These are phyloP conservation scores for Siniperca chuatsi DNA, from an alignment of 2,113 vertebrate species.

Conservation along the genomic window DNA sequence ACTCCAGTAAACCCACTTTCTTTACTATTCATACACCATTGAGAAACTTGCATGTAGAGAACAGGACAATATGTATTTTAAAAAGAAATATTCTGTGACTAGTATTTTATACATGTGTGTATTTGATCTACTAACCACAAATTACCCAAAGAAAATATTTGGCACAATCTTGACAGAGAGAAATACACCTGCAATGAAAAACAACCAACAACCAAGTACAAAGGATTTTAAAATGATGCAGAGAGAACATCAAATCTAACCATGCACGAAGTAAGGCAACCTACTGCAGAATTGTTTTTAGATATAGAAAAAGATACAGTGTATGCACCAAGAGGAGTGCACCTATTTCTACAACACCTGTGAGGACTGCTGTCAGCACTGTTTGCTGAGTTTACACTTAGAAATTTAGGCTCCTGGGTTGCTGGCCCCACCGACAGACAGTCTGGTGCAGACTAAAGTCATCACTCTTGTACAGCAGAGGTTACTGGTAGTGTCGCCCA, in stretches of 20 bases:
- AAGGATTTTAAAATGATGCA: constrained; percentile 83
- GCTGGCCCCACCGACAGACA: constrained; percentile 36
- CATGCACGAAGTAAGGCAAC: constrained; percentile 95
- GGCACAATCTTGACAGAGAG: constrained; percentile 73
- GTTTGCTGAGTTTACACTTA: constrained; percentile 57
- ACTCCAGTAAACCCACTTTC: constrained; percentile 65
- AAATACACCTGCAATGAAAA: constrained; percentile 65
- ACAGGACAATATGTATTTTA: constrained; percentile 64
- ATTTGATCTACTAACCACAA: constrained; percentile 77
- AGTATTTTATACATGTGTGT: constrained; percentile 63
- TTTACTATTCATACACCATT: constrained; percentile 64
- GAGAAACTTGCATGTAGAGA: constrained; percentile 72
- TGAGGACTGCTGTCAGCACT: constrained; percentile 58
- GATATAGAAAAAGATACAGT: constrained; percentile 86
- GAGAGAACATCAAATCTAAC: constrained; percentile 89
- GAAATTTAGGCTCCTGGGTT: constrained; percentile 43
- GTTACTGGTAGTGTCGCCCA: constrained; percentile 58
- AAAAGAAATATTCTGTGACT: constrained; percentile 63
- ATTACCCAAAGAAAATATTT: constrained; percentile 72
- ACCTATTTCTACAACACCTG: constrained; percentile 80
- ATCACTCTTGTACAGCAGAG: constrained; percentile 66
- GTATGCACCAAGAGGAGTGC: constrained; percentile 73
- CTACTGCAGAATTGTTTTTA: constrained; percentile 92
- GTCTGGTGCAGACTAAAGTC: constrained; percentile 66
- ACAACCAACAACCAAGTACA: constrained; percentile 73